These are phyloP conservation scores for Ricordea florida DNA, from an alignment of 92 coral and sea anemone genomes.

Conservation along the genomic window DNA sequence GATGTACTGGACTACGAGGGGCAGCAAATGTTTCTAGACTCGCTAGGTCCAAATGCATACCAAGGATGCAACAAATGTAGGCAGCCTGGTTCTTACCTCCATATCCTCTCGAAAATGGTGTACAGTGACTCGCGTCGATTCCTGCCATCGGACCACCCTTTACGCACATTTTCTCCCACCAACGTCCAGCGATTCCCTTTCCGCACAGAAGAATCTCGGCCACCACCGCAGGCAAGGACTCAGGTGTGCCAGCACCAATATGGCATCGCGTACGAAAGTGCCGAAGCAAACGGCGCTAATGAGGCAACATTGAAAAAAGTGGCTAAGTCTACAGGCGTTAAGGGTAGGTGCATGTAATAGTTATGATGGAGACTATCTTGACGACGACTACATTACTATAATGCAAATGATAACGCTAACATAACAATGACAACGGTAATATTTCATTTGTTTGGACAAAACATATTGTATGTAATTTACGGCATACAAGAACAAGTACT, in stretches of 20 bases:
- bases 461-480: too few relatives aligned
- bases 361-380: too few relatives aligned
- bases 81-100: neutral
- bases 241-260: neutral
- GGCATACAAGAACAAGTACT: too few relatives aligned
- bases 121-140: neutral
- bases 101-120: neutral
- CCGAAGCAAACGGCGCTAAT: neutral
- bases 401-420: too few relatives aligned
- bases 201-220: neutral
- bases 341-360: too few relatives aligned
- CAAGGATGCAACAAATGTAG: neutral
- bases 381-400: too few relatives aligned
- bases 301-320: neutral
- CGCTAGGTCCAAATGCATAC: neutral
- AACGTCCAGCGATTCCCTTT: neutral
- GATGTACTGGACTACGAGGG: neutral
- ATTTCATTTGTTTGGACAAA: too few relatives aligned
- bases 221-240: neutral
- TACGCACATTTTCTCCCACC: neutral
- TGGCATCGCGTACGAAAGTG: neutral
- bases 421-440: too few relatives aligned
- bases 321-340: neutral
- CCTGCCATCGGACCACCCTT: neutral
- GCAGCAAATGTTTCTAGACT: neutral